Percentiles rank a stretch among this genome's conserved stretches.
phyloP scores from a whole-genome alignment of 2,113 vertebrate species.

The Capra hircus region DNA sequence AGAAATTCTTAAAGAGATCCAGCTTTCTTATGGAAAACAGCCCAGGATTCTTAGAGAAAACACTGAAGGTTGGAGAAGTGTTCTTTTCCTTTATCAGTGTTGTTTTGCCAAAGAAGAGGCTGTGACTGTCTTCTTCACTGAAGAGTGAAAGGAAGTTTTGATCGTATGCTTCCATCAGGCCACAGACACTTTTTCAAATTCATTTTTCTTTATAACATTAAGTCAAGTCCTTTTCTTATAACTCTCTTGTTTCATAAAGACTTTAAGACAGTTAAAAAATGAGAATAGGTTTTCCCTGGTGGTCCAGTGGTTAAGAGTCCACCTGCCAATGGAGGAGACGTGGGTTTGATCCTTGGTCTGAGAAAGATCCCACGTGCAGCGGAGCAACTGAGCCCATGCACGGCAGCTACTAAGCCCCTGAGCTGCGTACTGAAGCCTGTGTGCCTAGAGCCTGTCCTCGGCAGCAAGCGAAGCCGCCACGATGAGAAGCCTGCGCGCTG shows the following conservation, averaged over 20 bases:
- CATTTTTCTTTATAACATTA: neutral
- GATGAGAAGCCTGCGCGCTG: neutral
- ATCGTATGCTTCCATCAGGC: neutral
- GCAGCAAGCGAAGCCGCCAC: neutral
- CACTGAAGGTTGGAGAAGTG: neutral
- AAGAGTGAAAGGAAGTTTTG: neutral
- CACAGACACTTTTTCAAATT: neutral
- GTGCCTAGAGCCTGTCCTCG: neutral
- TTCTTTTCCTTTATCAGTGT: neutral
- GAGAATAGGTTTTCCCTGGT: neutral
- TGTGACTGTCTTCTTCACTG: neutral
- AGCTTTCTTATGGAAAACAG: neutral
- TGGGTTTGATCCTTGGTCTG: neutral
- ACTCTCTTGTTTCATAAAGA: neutral
- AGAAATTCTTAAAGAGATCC: constrained; percentile 6
- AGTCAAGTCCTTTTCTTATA: neutral
- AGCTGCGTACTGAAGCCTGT: neutral
- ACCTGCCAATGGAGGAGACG: neutral
- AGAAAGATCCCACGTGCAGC: neutral
- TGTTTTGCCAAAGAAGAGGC: neutral
- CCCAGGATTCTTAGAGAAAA: constrained; percentile 3
- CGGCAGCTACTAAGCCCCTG: neutral
- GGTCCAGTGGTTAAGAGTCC: neutral
- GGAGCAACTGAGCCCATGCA: neutral
- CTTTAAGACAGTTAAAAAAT: neutral